phyloP scores from a whole-genome alignment of 2,888 invertebrate genomes.

The Steinernema carpocapsae region DNA sequence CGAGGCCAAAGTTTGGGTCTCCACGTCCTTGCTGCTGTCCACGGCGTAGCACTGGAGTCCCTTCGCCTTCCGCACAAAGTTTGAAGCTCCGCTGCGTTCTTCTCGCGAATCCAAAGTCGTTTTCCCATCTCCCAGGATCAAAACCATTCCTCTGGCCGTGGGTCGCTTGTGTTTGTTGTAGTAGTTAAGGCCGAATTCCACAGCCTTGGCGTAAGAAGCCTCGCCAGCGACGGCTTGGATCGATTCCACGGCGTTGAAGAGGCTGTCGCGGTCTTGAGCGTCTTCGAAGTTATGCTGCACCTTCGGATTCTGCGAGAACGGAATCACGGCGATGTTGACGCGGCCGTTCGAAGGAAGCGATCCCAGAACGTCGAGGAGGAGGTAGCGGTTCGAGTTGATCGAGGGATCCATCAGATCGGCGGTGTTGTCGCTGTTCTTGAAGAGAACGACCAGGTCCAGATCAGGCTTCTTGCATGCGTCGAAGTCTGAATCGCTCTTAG shows the following conservation, averaged over 20 bases:
- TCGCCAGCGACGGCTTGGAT: constrained; percentile 45
- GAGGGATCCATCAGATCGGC: constrained; percentile 42
- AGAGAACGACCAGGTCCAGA: constrained; percentile 54
- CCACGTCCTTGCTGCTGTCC: constrained; percentile 45
- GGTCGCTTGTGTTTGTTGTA: constrained; percentile 43
- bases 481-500: constrained; percentile 26
- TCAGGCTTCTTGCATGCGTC: constrained; percentile 43
- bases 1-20: constrained; percentile 41
- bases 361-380: constrained; percentile 57
- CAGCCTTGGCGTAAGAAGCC: constrained; percentile 52
- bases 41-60: constrained; percentile 46
- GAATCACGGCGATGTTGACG: constrained; percentile 54
- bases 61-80: constrained; percentile 40
- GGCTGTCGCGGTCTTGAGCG: constrained; percentile 43
- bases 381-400: constrained; percentile 54
- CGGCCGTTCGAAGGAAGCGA: constrained; percentile 52
- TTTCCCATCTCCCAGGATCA: constrained; percentile 58
- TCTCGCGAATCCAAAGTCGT: constrained; percentile 39
- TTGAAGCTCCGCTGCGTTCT: constrained; percentile 43
- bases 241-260: constrained; percentile 49
- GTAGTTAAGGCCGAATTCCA: constrained; percentile 48
- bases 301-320: constrained; percentile 48
- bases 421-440: constrained; percentile 52
- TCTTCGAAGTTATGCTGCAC: constrained; percentile 47
- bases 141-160: constrained; percentile 51